Base-by-base conservation (phyloP, 2,797 vertebrate genomes). In the Falco columbarius region DNA sequence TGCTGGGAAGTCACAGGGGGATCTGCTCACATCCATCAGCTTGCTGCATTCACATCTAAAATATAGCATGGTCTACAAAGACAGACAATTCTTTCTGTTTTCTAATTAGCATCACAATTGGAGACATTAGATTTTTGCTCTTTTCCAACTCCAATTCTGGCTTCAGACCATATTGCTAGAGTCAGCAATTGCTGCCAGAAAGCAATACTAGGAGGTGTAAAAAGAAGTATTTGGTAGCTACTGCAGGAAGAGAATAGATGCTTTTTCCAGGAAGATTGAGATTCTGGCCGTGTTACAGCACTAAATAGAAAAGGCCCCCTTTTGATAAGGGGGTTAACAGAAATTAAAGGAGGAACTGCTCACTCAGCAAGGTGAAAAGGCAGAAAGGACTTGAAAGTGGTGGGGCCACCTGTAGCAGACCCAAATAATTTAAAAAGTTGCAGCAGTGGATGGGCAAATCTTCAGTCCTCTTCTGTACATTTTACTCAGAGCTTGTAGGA, bases 161-260 rank as follows among this genome's bases (percentile, higher is more conserved):
- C 36, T 81, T 72, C 63, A 66, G 62, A 59, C 42, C 26, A 9
- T 81, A n/a, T 32, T 54, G 42, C 73, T 81, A 32, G 44, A 86
- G 55, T 88, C 70, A 96, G 71, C 75, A 85, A 32, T 29, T 94
- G 46, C 55, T 86, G 27, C 58, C 76, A 95, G 54, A 77, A 88
- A 84, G 11, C n/a, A 51, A 14, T 32, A 62, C 42, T 82, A 84
- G 47, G 32, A 72, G 66, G 26, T 84, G 7, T 44, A 55, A 80
- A 95, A 94, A 24, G 44, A 66, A 88, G 30, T 47, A 51, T 66
- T 96, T 0, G 1, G 24, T 68, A 77, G 49, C n/a, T 56, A 32
- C 9, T 47, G 24, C 42, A 75, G 58, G 36, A 84, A 52, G 6
- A 54, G 32, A 79, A 42, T 46, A 88, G 15, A 14, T 84, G 26